Conservation (phyloP, 2,797 vertebrate species). For the Naso thynnoides region DNA sequence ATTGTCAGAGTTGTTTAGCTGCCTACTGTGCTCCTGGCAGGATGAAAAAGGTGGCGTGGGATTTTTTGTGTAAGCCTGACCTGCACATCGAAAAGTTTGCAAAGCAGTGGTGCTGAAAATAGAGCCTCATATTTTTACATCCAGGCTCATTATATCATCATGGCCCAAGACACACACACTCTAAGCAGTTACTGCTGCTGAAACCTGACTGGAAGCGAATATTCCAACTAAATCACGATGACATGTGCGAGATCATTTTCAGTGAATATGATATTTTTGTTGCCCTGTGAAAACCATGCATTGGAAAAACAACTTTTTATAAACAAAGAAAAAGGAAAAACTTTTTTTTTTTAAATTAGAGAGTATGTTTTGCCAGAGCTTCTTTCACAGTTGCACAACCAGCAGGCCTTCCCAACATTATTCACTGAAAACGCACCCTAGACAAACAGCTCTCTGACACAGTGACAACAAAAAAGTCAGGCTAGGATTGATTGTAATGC, state of each 20-base stretch:
- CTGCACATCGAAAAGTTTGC: constrained; percentile 9
- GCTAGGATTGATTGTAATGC: background rate
- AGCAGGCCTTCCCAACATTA: too few relatives aligned
- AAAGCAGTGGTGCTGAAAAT: constrained; percentile 18
- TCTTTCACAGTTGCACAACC: too few relatives aligned
- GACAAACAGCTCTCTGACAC: background rate
- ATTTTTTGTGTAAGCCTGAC: constrained; percentile 17
- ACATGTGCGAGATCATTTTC: too few relatives aligned
- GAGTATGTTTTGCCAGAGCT: too few relatives aligned
- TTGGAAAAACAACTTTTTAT: too few relatives aligned
- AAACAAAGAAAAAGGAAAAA: too few relatives aligned
- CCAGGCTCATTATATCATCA: constrained; percentile 11
- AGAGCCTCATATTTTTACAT: background rate
- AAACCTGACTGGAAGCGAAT: background rate
- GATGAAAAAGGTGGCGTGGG: constrained; percentile 15
- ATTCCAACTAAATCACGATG: background rate
- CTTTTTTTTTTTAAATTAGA: too few relatives aligned
- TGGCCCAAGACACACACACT: background rate
- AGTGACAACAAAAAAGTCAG: background rate
- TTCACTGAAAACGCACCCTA: too few relatives aligned
- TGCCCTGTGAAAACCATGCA: too few relatives aligned
- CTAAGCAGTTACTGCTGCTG: background rate
- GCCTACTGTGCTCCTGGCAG: constrained; percentile 16
- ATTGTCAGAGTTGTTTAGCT: constrained; percentile 27
- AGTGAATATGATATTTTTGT: too few relatives aligned